phyloP scores from a whole-genome alignment of 2,888 invertebrate genomes.

The Thalpophila matura region DNA sequence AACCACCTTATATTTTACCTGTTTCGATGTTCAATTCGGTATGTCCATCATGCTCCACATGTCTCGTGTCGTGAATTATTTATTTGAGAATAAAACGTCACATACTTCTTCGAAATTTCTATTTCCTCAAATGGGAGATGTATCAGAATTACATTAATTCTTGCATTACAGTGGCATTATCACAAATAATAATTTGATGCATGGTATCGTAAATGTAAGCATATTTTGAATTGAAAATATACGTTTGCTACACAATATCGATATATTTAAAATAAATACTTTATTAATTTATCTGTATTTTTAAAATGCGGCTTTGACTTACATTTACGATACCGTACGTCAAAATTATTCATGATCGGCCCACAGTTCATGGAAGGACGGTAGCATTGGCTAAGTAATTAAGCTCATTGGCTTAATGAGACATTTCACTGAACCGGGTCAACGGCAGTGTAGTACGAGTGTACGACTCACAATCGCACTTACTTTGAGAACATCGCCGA shows the following conservation, averaged over 20 bases:
- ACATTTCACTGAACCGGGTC: slow-evolving; percentile 72
- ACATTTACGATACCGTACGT: no score
- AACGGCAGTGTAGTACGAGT: slow-evolving; percentile 51
- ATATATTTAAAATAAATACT: no score
- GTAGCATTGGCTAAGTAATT: slow-evolving; percentile 70
- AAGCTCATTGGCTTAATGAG: slow-evolving; percentile 76
- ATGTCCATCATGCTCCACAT: slow-evolving; percentile 16
- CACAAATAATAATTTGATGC: no score
- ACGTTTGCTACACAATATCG: no score
- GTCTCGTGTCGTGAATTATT: slow-evolving; percentile 17
- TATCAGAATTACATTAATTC: slow-evolving; percentile 32
- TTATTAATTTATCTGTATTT: no score
- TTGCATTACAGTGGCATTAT: no score
- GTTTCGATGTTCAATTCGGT: slow-evolving; percentile 7
- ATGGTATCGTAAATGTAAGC: no score
- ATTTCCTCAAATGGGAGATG: slow-evolving; percentile 11
- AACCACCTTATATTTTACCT: slow-evolving; percentile 2
- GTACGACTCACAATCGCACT: slow-evolving; percentile 45
- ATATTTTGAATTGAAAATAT: no score
- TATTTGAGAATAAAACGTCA: slow-evolving; percentile 3
- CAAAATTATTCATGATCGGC: no score
- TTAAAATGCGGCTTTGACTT: no score
- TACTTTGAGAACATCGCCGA: slow-evolving; percentile 61
- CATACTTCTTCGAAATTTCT: slow-evolving; percentile 13
- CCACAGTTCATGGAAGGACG: slow-evolving; percentile 49